Evolutionary conservation across 2,113 vertebrate species (phyloP), one percentile per base, ranked within the genome.

Genomic region (Actenoides hombroni): DNA sequence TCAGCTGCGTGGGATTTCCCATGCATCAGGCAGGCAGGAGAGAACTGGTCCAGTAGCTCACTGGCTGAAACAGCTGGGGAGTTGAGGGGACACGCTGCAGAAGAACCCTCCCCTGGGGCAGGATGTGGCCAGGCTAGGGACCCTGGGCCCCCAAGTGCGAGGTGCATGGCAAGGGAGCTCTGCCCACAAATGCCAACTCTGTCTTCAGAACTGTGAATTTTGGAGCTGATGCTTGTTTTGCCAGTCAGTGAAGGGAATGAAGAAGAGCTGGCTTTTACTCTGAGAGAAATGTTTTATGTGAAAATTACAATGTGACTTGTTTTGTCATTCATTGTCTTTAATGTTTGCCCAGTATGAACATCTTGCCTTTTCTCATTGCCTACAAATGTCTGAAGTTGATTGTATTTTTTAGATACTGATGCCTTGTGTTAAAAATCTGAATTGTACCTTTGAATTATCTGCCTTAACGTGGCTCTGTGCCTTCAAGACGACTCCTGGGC

Each of bases 381-480:
- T 91, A n/a, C 37, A 31, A 64, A 75, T 71, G 51, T 93, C 77
- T 93, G 68, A 79, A 70, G 29, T n/a, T 74, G 68, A 54, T 74
- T 61, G 68, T 51, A 24, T 26, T 76, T 84, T 86, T 71, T 68
- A 84, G 83, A 56, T 84, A 65, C 70, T 3, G 2, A 89, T 94
- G 89, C 80, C 83, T 96, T 83, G 81, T 96, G 56, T 96, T 96
- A 78, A 86, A 94, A 81, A 86, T 86, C 39, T 76, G 86, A 80
- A 70, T 69, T 88, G 74, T 95, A 91, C 42, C 51, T 96, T 91
- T 82, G 54, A 83, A 85, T 85, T 85, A 77, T 35, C 82, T 95
- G 96, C 95, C 96, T 97, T 96, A 96, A 89, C 77, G 67, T 51
- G 77, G 40, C 77, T 89, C 86, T 91, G 92, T 97, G 96, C 95